Base-by-base conservation (phyloP, 2,797 vertebrate species). In the Novumbra hubbsi region DNA sequence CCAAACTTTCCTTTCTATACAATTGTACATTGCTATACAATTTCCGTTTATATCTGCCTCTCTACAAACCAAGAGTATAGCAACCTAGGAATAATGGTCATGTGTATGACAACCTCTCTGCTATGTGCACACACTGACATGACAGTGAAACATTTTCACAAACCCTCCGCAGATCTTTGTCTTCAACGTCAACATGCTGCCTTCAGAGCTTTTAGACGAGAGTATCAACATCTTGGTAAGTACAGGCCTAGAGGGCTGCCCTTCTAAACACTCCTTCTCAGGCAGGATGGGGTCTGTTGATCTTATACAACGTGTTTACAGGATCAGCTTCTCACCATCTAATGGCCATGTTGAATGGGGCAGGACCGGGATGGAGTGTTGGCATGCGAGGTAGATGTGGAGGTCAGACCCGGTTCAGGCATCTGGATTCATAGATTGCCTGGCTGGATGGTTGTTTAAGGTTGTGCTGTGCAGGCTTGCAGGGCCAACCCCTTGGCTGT, bases 151-250 rank as follows among this genome's bases (percentile, higher is more conserved):
- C 55, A 57, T 57, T 2, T 57, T 57, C 15, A 34, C 62, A 5
- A 66, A 34, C 15, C 21, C 19, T 81, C 86, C 68, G 70, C 93
- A 99, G 98, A 92, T 99, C 16, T 96, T 99, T 83, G 99, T 98
- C 93, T 99, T 96, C 89, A 99, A 99, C 12, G 90, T 98, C 68
- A 91, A 96, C 88, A 96, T 95, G 92, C 93, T 96, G 21, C 97
- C 97, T 19, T 93, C 93, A 16, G 96, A 98, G 19, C 80, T 99
- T 77, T 95, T 99, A 80, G 98, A 99, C 82, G 92, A 98, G 84
- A 90, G 93, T 38, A 82, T 99, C 78, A 94, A 94, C 82, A 94
- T 99, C 78, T 91, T 96, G 93, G 97, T 98, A 88, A 94, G 94
- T 85, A 45, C 45, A 5, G 12, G 12, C 41, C 41, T 14, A 45